Conservation (phyloP, 1,140 invertebrate species). For the Galendromus occidentalis region DNA sequence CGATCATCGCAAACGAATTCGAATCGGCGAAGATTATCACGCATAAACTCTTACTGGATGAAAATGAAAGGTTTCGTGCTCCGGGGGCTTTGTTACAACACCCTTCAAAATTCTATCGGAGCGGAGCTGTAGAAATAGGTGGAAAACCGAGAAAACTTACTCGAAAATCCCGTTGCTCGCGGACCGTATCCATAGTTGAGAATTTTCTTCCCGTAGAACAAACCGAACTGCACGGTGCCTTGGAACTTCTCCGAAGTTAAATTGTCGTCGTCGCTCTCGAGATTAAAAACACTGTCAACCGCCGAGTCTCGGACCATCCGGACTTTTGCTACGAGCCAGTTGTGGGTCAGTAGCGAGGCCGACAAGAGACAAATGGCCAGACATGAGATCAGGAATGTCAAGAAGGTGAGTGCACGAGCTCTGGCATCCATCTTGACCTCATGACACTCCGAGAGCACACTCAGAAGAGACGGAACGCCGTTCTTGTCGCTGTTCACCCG, state of each 20-base stretch:
- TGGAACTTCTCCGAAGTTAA: neutral
- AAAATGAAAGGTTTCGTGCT: no score
- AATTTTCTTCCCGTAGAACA: constrained; percentile 6
- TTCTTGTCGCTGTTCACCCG: no score
- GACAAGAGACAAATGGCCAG: neutral
- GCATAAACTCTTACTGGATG: no score
- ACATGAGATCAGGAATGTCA: constrained; percentile 8
- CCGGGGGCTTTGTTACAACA: no score
- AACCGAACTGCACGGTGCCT: constrained; percentile 1
- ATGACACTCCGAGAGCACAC: no score
- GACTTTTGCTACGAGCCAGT: constrained; percentile 9
- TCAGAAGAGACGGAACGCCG: no score
- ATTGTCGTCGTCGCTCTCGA: neutral
- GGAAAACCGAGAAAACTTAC: neutral
- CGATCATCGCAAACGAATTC: no score
- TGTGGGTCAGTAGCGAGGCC: constrained; percentile 6
- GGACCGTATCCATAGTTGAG: constrained; percentile 11
- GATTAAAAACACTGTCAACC: neutral
- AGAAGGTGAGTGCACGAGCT: constrained; percentile 3
- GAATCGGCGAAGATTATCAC: no score
- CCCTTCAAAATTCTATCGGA: no score
- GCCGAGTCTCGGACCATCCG: neutral
- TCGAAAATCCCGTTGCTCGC: neutral
- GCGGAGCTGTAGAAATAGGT: no score
- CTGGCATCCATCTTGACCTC: neutral